These are phyloP conservation scores for Paguma larvata DNA, from an alignment of 2,797 vertebrate genomes.

Conservation along the genomic window DNA sequence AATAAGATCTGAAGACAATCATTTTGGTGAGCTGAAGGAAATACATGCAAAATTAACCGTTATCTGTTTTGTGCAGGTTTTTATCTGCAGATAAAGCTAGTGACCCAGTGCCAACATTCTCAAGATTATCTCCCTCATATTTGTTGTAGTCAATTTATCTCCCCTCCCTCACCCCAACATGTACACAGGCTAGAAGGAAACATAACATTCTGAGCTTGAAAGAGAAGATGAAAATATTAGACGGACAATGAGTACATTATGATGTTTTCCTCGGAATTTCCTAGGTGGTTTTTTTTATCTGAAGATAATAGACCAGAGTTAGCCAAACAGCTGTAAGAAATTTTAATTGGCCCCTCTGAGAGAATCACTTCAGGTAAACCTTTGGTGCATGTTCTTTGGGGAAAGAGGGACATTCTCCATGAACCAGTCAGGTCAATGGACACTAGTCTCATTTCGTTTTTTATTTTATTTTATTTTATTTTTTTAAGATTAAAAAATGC, in stretches of 20 bases:
- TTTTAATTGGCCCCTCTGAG: not conserved
- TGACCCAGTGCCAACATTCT: slow-evolving; percentile 9
- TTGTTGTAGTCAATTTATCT: slow-evolving; percentile 54
- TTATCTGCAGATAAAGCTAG: slow-evolving; percentile 72
- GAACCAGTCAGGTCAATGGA: not conserved
- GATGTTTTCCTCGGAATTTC: slow-evolving; percentile 7
- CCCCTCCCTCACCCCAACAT: not conserved
- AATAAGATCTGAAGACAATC: slow-evolving; percentile 71
- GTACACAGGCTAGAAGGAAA: not conserved
- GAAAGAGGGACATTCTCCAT: not conserved
- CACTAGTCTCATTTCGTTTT: not conserved
- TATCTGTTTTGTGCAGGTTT: slow-evolving; percentile 71
- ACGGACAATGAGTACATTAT: not conserved
- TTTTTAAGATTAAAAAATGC: too few species aligned
- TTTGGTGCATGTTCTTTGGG: not conserved
- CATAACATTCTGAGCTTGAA: not conserved
- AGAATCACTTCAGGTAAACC: not conserved
- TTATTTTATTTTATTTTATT: not conserved
- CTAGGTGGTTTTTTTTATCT: slow-evolving; percentile 40
- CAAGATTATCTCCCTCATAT: not conserved
- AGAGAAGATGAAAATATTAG: not conserved
- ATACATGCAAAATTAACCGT: slow-evolving; percentile 71
- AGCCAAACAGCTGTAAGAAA: not conserved
- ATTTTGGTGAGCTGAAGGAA: slow-evolving; percentile 74
- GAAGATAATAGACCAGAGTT: not conserved